phyloP scores from a whole-genome alignment of 2,888 invertebrate species.

The Mylabris sibirica region DNA sequence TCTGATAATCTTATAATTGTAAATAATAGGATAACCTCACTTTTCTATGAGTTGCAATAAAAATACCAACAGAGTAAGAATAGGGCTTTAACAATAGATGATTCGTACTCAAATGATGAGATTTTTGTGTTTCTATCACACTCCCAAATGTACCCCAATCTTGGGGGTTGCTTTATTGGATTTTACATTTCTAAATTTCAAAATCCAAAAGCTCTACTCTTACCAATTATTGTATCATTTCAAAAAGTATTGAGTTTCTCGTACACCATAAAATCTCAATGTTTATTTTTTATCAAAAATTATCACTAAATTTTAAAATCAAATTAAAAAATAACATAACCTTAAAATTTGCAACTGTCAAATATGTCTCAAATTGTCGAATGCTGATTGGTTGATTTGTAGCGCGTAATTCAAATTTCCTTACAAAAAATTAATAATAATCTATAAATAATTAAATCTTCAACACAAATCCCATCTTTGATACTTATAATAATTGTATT shows the following conservation, averaged over 20 bases:
- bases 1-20: neutral
- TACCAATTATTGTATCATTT: too few relatives aligned
- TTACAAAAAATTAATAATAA: conserved; percentile 51
- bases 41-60: neutral
- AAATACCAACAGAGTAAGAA: too few relatives aligned
- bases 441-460: neutral
- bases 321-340: neutral
- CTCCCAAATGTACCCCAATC: too few relatives aligned
- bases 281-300: neutral
- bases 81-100: too few relatives aligned
- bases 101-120: too few relatives aligned
- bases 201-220: too few relatives aligned
- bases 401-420: conserved; percentile 57
- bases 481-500: neutral
- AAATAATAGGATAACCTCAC: neutral
- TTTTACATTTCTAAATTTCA: too few relatives aligned
- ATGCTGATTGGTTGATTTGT: conserved; percentile 45
- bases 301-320: neutral
- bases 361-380: conserved; percentile 4
- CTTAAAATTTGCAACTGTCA: neutral
- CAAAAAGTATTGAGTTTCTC: too few relatives aligned
- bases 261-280: neutral
- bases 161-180: too few relatives aligned
- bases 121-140: too few relatives aligned
- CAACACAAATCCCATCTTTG: too few relatives aligned